Percentiles rank a stretch among this genome's conserved stretches.
phyloP scores from a whole-genome alignment of 2,888 invertebrate species.

The Drosophila lutescens region DNA sequence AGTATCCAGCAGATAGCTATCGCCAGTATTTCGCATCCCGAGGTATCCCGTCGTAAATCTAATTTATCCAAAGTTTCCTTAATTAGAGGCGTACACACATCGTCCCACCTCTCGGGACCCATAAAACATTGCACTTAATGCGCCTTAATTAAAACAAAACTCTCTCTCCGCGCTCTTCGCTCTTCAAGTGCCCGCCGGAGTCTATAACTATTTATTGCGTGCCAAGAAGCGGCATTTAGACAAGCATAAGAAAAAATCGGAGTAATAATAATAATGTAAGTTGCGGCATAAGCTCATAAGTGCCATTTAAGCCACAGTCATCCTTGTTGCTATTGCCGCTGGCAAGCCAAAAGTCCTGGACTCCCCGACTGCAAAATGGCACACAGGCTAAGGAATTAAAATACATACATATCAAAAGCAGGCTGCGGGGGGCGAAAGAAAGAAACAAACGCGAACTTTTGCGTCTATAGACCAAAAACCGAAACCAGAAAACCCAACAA shows the following conservation, averaged over 20 bases:
- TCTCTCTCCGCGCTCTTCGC: too few species aligned
- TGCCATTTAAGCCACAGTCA: constrained; percentile 76
- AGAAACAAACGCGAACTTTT: constrained; percentile 74
- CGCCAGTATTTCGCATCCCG: neutral
- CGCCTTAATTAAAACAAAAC: constrained; percentile 69
- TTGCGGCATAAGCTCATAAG: constrained; percentile 80
- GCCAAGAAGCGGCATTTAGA: constrained; percentile 28
- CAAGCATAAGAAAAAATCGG: constrained; percentile 40
- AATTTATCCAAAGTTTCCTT: constrained; percentile 9
- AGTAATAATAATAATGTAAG: constrained; percentile 80
- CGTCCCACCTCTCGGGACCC: constrained; percentile 34
- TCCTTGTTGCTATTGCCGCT: constrained; percentile 43
- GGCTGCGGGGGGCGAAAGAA: constrained; percentile 33
- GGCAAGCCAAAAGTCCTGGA: constrained; percentile 57
- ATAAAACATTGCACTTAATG: constrained; percentile 59
- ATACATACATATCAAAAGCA: constrained; percentile 77
- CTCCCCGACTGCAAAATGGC: constrained; percentile 65
- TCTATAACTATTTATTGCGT: constrained; percentile 74
- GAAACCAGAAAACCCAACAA: constrained; percentile 64
- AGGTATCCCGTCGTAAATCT: constrained; percentile 6
- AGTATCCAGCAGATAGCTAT: neutral
- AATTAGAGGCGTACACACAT: constrained; percentile 11
- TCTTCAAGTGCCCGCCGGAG: constrained; percentile 32
- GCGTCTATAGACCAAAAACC: constrained; percentile 58
- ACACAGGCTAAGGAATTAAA: constrained; percentile 73